These are phyloP conservation scores for Argyra leucocephala DNA, from an alignment of 2,888 invertebrate species.

Conservation along the genomic window DNA sequence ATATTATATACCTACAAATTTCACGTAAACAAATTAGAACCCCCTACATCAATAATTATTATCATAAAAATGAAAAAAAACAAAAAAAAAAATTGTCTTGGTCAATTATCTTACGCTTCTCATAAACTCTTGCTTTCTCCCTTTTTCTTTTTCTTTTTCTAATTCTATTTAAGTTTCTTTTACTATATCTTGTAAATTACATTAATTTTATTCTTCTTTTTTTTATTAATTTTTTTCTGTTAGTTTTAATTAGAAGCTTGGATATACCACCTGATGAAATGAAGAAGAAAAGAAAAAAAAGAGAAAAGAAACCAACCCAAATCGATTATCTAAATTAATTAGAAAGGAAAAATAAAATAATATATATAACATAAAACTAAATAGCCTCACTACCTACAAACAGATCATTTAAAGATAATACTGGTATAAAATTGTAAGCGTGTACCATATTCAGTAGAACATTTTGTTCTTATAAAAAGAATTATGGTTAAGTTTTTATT, in stretches of 20 bases:
- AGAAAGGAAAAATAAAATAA: background rate
- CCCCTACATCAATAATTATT: too few relatives aligned
- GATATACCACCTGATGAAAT: background rate
- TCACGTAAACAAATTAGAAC: too few relatives aligned
- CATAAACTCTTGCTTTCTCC: background rate
- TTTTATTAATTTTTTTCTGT: background rate
- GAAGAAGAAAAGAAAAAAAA: background rate
- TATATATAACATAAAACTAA: too few relatives aligned
- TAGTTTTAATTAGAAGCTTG: background rate
- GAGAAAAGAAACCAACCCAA: background rate
- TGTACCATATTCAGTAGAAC: background rate
- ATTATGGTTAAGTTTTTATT: background rate
- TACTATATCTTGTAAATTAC: too few relatives aligned
- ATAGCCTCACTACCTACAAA: background rate
- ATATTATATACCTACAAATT: too few relatives aligned
- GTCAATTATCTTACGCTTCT: background rate
- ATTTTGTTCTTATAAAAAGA: background rate
- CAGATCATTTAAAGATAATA: too few relatives aligned
- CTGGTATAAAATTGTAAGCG: too few relatives aligned
- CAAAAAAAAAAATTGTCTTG: background rate
- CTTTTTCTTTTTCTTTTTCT: too few relatives aligned
- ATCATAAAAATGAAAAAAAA: too few relatives aligned
- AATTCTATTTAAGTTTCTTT: too few relatives aligned
- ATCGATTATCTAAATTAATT: slow-evolving; percentile 6
- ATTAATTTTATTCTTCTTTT: too few relatives aligned